Evolutionary conservation across 1,140 invertebrate species (phyloP).

Genomic region (Hycleus phaleratus): DNA sequence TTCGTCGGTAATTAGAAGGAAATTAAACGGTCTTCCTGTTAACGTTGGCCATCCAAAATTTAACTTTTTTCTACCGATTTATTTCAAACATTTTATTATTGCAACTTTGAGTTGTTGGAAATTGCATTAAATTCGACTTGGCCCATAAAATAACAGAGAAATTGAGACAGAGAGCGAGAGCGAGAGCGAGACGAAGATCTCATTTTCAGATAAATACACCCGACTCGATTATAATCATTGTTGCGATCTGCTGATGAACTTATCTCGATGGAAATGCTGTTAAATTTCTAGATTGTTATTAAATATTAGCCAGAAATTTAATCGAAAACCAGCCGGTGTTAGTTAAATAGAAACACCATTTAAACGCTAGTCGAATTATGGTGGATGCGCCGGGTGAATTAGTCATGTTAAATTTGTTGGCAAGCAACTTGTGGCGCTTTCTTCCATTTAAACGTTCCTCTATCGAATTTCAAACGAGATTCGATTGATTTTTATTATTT

Average conservation of each 20-base stretch:
- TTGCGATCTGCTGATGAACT: background rate
- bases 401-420: background rate
- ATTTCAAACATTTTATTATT: constrained; percentile 26
- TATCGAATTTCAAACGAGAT: too few relatives aligned
- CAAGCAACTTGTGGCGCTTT: background rate
- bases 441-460: too few relatives aligned
- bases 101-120: constrained; percentile 29
- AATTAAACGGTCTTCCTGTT: constrained; percentile 30
- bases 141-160: constrained; percentile 27
- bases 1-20: constrained; percentile 33
- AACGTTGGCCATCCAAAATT: constrained; percentile 18
- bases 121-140: constrained; percentile 30
- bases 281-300: background rate
- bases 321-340: too few relatives aligned
- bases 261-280: background rate
- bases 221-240: background rate
- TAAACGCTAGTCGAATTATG: background rate
- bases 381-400: background rate
- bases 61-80: constrained; percentile 24
- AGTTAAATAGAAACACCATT: background rate
- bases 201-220: constrained; percentile 22
- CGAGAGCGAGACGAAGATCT: constrained; percentile 12
- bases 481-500: too few relatives aligned
- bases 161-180: too few relatives aligned
- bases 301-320: too few relatives aligned